phyloP scores from a whole-genome alignment of 2,888 invertebrate genomes.

The Microlaimidae sp. region DNA sequence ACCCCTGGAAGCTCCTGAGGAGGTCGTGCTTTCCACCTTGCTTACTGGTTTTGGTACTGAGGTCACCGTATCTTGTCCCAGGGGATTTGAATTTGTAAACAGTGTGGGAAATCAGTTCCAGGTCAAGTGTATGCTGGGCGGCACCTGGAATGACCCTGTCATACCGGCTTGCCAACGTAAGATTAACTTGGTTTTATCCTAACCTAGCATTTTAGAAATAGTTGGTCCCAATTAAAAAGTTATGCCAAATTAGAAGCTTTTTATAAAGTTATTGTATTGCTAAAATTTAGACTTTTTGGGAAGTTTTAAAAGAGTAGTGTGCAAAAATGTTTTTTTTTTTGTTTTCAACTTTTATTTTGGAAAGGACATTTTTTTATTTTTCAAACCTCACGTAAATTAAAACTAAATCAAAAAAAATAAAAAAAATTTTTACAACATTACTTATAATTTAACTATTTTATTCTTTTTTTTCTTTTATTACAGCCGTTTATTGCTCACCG shows the following conservation, averaged over 20 bases:
- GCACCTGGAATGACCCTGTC: conserved; percentile 26
- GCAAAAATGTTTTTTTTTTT: no score
- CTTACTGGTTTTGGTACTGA: conserved; percentile 28
- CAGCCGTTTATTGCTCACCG: conserved; percentile 64
- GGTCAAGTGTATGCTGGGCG: conserved; percentile 28
- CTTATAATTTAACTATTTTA: background rate
- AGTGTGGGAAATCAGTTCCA: conserved; percentile 28
- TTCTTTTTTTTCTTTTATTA: no score
- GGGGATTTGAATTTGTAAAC: conserved; percentile 30
- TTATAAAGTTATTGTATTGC: no score
- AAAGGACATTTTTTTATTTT: background rate
- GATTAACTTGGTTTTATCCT: no score
- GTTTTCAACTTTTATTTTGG: no score
- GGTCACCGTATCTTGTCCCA: conserved; percentile 21
- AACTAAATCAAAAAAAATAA: background rate
- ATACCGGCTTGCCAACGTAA: conserved; percentile 34
- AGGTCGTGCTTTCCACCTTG: conserved; percentile 29
- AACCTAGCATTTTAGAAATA: no score
- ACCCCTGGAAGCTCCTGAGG: conserved; percentile 21
- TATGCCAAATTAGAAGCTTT: no score
- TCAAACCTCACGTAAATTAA: background rate
- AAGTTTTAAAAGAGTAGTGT: no score
- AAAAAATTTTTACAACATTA: background rate
- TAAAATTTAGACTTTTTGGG: no score
- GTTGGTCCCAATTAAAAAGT: no score